Evolutionary conservation across 2,113 vertebrate species (phyloP), one percentile per base, ranked within the genome.

Genomic region (Hemibagrus wyckioides): DNA sequence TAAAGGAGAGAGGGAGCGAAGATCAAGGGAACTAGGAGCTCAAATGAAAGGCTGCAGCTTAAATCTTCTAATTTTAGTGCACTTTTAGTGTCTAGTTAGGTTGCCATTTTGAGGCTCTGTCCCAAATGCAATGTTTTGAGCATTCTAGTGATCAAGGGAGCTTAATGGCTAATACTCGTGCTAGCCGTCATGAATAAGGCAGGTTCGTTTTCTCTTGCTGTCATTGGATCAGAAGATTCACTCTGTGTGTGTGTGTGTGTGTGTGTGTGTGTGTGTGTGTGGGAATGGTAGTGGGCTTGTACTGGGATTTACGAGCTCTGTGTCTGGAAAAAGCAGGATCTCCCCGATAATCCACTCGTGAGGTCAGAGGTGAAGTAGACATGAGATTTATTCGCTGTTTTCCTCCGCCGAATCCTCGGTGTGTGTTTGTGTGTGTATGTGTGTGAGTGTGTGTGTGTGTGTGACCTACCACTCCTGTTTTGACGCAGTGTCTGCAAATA

Each of bases 401-500:
- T 25, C 57, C 91, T 93, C 93, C 89, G 88, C 90, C 90, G 89
- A 91, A 90, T 93, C 91, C 92, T 88, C 90, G 90, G 92, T 93
- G 92, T 92, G 91, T 93, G 93, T 94, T 88, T 65, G 14, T 30
- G 41, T 50, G 39, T 65, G 10, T 30, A 6, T 30, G 19, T 48
- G 14, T 65, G 41, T 82, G 41, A 21, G 41, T 65, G 57, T 50
- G 44, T 67, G 44, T 36, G 41, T 69, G 82, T 33, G 92, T 91
- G 54, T 86, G 79, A 84, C 76, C 56, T 90, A 88, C 54, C 93
- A 92, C 92, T 93, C 92, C 94, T 95, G 95, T 94, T 95, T 94
- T 95, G 94, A 95, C 94, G 93, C 92, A 87, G 90, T 93, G 94
- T 95, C 93, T 93, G 94, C 94, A 95, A 95, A 96, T 95, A 94